Base-by-base conservation (phyloP, 2,888 invertebrate species). In the Belgica antarctica region DNA sequence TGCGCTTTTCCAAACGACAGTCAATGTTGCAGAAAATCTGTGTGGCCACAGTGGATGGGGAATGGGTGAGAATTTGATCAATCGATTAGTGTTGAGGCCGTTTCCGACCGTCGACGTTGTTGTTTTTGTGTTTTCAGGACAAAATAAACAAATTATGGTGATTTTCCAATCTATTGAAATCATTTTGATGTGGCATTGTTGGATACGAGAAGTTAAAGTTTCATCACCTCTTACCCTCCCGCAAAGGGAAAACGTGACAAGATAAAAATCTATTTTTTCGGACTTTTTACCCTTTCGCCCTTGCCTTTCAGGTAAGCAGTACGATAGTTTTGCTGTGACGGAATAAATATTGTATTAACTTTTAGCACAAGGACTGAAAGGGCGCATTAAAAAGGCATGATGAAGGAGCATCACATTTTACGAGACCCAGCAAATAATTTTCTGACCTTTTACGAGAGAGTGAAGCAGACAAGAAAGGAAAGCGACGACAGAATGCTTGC, bases 331-430 rank as follows among this genome's bases (percentile, higher is more conserved):
- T 52, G 52, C 52, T 52, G 7, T 52, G 52, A 52, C 22, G 63
- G 36, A 27, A 65, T 65, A 47, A 65, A 65, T 65, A 65, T 65
- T 65, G 27, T 47, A 65, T 65, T 65, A 65, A 36, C 65, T 65
- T 46, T 63, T 24, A 41, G 63, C 34, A 24, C 19, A n/a, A n/a
- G n/a, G n/a, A n/a, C n/a, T n/a, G n/a, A 36, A 61, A 63, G 36
- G 31, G 27, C 12, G 22, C 65, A 65, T 65, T 65, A 65, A 65
- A 65, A 65, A 22, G 47, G 28, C 34, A 62, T 62, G 62, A 62
- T 12, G 24, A 25, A 15, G 46, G 27, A 59, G 25, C 24, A 46
- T 4, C 46, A 46, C 34, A 46, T 46, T 46, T 46, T 46, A 17
- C 46, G 17, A 17, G 52, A 52, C 17, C 52, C 52, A 52, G 52